Evolutionary conservation across 2,113 vertebrate species (phyloP).

Genomic region (Poeciliopsis occidentalis): DNA sequence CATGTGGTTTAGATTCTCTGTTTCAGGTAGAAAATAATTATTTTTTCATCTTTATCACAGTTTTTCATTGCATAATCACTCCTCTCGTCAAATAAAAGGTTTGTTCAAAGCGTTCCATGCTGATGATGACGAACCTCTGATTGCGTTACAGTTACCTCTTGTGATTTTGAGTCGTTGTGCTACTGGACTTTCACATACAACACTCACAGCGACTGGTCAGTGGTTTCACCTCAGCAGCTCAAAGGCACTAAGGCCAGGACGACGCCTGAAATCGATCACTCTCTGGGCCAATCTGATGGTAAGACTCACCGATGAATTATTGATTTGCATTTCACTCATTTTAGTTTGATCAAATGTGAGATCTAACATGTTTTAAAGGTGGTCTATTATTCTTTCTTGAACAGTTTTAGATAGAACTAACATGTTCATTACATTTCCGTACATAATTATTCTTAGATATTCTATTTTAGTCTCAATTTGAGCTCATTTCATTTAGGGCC

Average conservation of each 20-base stretch:
- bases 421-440: too few relatives aligned
- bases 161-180: constrained; percentile 81
- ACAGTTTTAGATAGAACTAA: too few relatives aligned
- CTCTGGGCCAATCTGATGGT: constrained; percentile 73
- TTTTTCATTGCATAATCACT: background rate
- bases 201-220: constrained; percentile 72
- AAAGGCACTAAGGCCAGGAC: constrained; percentile 2
- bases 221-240: constrained; percentile 67
- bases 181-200: constrained; percentile 78
- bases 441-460: too few relatives aligned
- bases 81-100: too few relatives aligned
- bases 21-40: too few relatives aligned
- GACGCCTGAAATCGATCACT: constrained; percentile 71
- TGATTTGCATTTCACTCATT: constrained; percentile 1
- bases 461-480: too few relatives aligned
- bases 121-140: background rate
- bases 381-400: too few relatives aligned
- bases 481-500: too few relatives aligned
- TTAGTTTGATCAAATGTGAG: background rate
- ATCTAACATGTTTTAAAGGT: background rate
- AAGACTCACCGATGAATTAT: constrained; percentile 11
- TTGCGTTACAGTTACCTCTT: constrained; percentile 64
- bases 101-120: background rate
- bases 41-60: background rate
- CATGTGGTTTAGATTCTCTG: background rate